Conservation (phyloP, 2,797 vertebrate species). For the Oryzias dopingdopingensis region DNA sequence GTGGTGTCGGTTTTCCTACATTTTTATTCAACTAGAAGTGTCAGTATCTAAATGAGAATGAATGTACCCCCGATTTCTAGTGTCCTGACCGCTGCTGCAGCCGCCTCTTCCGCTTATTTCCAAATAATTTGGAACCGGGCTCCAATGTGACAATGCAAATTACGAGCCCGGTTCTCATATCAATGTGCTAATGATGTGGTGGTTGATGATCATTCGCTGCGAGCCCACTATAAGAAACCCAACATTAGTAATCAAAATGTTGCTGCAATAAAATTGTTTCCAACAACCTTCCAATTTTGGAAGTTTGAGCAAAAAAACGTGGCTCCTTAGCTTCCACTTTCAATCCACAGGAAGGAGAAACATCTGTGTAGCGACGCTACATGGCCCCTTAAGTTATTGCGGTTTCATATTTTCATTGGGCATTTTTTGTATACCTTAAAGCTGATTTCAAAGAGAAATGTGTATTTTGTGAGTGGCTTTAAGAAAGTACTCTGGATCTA, state of each 20-base stretch:
- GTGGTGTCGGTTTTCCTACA: conserved; percentile 36
- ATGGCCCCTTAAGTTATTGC: conserved; percentile 42
- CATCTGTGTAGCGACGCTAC: not conserved
- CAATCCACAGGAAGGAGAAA: too few relatives aligned
- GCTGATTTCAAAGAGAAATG: conserved; percentile 39
- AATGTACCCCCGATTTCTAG: conserved; percentile 22
- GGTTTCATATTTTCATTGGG: conserved; percentile 40
- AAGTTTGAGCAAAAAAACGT: conserved; percentile 39
- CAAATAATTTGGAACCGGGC: conserved; percentile 27
- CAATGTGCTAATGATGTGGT: conserved; percentile 38
- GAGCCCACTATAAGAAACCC: conserved; percentile 22
- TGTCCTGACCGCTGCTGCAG: conserved; percentile 18
- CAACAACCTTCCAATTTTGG: conserved; percentile 17
- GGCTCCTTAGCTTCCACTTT: conserved; percentile 13
- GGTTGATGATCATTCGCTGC: conserved; percentile 27
- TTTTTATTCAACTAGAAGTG: conserved; percentile 32
- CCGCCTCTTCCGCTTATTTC: conserved; percentile 27
- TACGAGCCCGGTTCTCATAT: conserved; percentile 29
- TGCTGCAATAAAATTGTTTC: conserved; percentile 27
- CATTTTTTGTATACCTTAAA: conserved; percentile 39
- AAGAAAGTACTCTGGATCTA: not conserved
- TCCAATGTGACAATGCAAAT: conserved; percentile 46
- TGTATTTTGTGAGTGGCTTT: conserved; percentile 44
- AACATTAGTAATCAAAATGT: conserved; percentile 23
- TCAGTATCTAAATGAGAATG: conserved; percentile 41